phyloP scores from a whole-genome alignment of 2,113 vertebrate genomes.

The Sinocyclocheilus rhinocerous region DNA sequence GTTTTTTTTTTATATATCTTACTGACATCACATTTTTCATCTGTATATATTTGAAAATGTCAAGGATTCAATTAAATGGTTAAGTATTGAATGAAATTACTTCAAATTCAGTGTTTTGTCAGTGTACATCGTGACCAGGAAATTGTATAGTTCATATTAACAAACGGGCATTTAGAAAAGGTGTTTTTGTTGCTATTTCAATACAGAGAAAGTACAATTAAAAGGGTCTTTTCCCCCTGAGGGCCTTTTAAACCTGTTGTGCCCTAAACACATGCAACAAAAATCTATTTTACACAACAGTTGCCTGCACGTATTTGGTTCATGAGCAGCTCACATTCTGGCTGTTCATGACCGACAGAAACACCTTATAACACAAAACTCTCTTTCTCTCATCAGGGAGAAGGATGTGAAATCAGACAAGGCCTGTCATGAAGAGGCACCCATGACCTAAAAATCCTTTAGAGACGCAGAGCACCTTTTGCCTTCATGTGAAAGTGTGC shows the following conservation, averaged over 20 bases:
- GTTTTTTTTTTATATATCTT: too few species aligned
- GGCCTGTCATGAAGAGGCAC: background rate
- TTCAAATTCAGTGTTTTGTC: background rate
- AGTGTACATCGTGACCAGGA: background rate
- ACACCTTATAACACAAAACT: slow-evolving; percentile 27
- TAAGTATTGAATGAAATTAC: background rate
- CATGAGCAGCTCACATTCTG: background rate
- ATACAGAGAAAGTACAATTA: background rate
- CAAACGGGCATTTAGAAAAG: background rate
- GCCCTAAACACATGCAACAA: background rate
- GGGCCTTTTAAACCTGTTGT: background rate
- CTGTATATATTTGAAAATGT: background rate
- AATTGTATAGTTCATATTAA: background rate
- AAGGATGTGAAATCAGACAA: slow-evolving; percentile 39
- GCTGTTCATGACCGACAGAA: background rate
- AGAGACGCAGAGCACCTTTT: slow-evolving; percentile 2
- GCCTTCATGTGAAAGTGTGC: slow-evolving; percentile 11
- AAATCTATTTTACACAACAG: background rate
- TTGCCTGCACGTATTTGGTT: background rate
- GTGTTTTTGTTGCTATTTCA: background rate
- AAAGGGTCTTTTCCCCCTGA: background rate
- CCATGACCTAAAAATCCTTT: slow-evolving; percentile 14
- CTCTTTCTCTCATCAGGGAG: slow-evolving; percentile 1
- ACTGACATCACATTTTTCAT: background rate
- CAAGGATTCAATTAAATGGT: background rate